A percentile compares a stretch with the other conserved stretches of the same genome.
Evolutionary conservation across 2,113 vertebrate species (phyloP).

Genomic region (Thalassoma bifasciatum): DNA sequence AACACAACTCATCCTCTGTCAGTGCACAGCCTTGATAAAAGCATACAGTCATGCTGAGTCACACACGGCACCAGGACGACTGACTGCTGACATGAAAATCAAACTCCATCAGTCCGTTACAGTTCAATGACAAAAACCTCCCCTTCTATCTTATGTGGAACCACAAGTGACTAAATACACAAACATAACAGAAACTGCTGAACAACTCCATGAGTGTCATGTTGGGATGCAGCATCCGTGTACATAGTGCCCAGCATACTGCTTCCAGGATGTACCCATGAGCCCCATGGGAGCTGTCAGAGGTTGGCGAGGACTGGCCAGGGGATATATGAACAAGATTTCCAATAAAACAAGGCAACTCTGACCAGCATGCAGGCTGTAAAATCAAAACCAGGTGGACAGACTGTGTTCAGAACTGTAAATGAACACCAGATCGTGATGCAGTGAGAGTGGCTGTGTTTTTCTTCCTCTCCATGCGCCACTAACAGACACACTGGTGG

Average conservation of each 20-base stretch:
- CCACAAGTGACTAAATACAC: slow-evolving; percentile 22
- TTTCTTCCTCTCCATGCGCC: slow-evolving; percentile 48
- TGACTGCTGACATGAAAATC: neutral
- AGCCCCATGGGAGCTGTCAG: slow-evolving; percentile 83
- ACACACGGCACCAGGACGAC: neutral
- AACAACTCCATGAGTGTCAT: slow-evolving; percentile 36
- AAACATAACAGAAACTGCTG: slow-evolving; percentile 33
- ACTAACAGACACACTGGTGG: slow-evolving; percentile 64
- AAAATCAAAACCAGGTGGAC: slow-evolving; percentile 86
- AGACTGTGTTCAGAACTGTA: slow-evolving; percentile 81
- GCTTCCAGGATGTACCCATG: slow-evolving; percentile 75
- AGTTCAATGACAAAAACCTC: slow-evolving; percentile 50
- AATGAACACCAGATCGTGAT: slow-evolving; percentile 84
- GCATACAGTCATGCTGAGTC: slow-evolving; percentile 1
- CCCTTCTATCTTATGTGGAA: slow-evolving; percentile 34
- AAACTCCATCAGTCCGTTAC: slow-evolving; percentile 38
- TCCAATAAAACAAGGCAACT: slow-evolving; percentile 87
- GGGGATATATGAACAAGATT: slow-evolving; percentile 85
- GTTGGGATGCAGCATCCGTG: slow-evolving; percentile 19
- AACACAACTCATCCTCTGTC: neutral
- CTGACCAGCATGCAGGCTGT: slow-evolving; percentile 75
- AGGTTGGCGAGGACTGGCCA: slow-evolving; percentile 79
- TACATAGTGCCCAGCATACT: slow-evolving; percentile 7
- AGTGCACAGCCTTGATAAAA: neutral
- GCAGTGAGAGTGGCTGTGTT: slow-evolving; percentile 51